phyloP scores from a whole-genome alignment of 1,140 invertebrate species.

The Atta colombica region DNA sequence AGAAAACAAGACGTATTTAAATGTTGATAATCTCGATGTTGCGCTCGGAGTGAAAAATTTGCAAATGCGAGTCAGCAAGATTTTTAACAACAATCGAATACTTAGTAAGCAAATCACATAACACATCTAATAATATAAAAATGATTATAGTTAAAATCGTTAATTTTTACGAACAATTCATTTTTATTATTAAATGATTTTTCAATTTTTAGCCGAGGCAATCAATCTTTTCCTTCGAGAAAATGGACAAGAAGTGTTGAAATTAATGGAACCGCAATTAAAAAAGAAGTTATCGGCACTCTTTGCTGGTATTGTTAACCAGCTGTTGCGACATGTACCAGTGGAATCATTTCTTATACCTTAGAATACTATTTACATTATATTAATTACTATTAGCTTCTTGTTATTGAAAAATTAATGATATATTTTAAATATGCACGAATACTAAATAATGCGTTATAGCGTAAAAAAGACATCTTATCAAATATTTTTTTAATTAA shows the following conservation, averaged over 20 bases:
- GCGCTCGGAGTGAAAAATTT: conserved; percentile 89
- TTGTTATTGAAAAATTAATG: conserved; percentile 3
- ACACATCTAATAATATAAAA: conserved; percentile 32
- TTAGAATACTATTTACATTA: conserved; percentile 74
- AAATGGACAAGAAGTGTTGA: conserved; percentile 90
- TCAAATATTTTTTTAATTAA: not conserved
- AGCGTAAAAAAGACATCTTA: not conserved
- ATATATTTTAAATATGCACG: conserved; percentile 18
- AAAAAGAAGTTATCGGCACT: conserved; percentile 89
- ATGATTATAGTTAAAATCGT: not conserved
- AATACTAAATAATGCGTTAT: not conserved
- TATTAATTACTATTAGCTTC: conserved; percentile 25
- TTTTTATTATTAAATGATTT: not conserved
- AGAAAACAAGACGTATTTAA: conserved; percentile 87
- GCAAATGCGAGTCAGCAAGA: conserved; percentile 89
- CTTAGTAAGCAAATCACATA: conserved; percentile 87
- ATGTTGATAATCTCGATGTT: conserved; percentile 89
- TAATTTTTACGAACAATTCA: not conserved
- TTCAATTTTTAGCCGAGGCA: conserved; percentile 88
- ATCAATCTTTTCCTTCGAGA: conserved; percentile 91
- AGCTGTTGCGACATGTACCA: conserved; percentile 89
- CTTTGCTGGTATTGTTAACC: conserved; percentile 90
- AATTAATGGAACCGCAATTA: conserved; percentile 90
- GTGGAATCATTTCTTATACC: conserved; percentile 88
- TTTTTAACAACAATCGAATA: conserved; percentile 91